Conservation (phyloP, 2,888 invertebrate species). For the Metacarcinus magister region DNA sequence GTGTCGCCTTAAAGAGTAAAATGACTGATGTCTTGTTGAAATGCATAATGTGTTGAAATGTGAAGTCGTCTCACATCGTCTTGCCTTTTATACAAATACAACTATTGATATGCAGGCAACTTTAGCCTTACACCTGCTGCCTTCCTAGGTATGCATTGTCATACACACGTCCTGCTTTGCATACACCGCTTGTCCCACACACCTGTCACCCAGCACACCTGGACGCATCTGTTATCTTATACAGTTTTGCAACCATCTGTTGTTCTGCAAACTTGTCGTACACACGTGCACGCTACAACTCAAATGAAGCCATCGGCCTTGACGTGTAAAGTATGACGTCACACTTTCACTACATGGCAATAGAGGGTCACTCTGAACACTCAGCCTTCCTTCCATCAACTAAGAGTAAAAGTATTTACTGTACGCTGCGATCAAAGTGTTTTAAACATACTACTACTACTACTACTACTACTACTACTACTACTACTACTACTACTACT, state of each 20-base stretch:
- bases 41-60: neutral
- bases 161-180: neutral
- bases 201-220: neutral
- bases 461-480: neutral
- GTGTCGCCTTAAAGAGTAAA: too few species aligned
- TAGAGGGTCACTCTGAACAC: neutral
- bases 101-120: neutral
- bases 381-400: neutral
- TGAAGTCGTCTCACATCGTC: neutral
- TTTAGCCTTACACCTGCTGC: neutral
- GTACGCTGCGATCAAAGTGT: neutral
- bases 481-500: constrained; percentile 27
- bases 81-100: neutral
- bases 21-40: too few species aligned
- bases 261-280: neutral
- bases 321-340: neutral
- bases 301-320: constrained; percentile 12
- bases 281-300: neutral
- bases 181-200: neutral
- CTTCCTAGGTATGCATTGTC: neutral
- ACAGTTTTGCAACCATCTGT: neutral
- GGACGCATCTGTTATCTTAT: neutral
- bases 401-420: neutral
- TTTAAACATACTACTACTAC: neutral
- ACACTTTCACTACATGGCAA: neutral